Percentiles rank a stretch among this genome's conserved stretches.
phyloP scores from a whole-genome alignment of 2,113 vertebrate species.

The Bostrychus sinensis region DNA sequence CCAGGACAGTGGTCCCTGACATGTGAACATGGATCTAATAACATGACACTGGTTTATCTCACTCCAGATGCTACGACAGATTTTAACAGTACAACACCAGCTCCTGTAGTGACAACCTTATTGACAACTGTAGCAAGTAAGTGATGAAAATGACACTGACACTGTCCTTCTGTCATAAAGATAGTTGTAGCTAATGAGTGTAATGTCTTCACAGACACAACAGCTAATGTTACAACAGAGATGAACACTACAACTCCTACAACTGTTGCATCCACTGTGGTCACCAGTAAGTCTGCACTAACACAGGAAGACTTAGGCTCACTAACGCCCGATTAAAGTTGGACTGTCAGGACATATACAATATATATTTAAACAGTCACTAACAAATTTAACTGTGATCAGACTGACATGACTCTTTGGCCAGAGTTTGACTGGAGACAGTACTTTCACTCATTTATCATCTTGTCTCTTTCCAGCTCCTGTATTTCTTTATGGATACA shows the following conservation, averaged over 20 bases:
- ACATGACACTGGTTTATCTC: not conserved
- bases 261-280: not conserved
- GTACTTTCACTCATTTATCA: not conserved
- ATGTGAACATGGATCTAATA: not conserved
- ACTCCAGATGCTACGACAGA: not conserved
- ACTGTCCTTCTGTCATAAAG: not conserved
- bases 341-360: not conserved
- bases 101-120: not conserved
- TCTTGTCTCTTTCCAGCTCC: constrained; percentile 1
- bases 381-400: not conserved
- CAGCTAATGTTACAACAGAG: not conserved
- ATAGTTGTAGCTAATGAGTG: not conserved
- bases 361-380: not conserved
- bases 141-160: not conserved
- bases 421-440: not conserved
- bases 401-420: too few species aligned
- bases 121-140: not conserved
- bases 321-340: not conserved
- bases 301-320: not conserved
- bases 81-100: constrained; percentile 1
- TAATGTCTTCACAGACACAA: not conserved
- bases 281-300: not conserved
- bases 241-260: not conserved
- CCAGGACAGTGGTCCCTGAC: not conserved
- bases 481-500: constrained; percentile 18